A percentile compares a stretch with the other conserved stretches of the same genome.
Conservation (phyloP, 2,888 invertebrate species). For the Eupelmus urozonus region DNA sequence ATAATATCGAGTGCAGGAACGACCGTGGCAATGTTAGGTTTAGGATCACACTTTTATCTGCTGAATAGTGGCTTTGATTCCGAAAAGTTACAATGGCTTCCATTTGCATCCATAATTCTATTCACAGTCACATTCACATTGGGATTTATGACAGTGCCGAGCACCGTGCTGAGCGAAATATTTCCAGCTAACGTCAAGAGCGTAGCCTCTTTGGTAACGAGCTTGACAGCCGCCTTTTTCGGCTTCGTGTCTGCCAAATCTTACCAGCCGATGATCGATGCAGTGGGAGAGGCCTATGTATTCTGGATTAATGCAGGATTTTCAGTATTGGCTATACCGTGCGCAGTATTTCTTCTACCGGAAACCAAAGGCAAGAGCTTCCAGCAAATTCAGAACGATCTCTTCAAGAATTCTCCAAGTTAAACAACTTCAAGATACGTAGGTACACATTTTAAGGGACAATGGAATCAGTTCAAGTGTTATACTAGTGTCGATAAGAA, state of each 20-base stretch:
- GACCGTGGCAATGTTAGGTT: constrained; percentile 58
- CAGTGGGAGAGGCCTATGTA: constrained; percentile 63
- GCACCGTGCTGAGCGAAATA: constrained; percentile 67
- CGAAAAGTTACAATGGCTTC: constrained; percentile 64
- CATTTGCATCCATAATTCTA: constrained; percentile 63
- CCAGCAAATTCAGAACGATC: constrained; percentile 53
- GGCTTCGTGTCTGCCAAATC: constrained; percentile 65
- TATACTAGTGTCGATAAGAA: background rate
- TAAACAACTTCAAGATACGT: background rate
- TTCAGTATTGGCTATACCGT: constrained; percentile 48
- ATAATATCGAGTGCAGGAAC: constrained; percentile 66
- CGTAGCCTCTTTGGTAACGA: constrained; percentile 63
- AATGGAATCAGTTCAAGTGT: background rate
- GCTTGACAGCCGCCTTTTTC: constrained; percentile 63
- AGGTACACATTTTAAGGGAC: background rate
- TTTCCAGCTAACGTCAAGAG: constrained; percentile 68
- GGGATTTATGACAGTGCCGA: constrained; percentile 65
- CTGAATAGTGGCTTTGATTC: constrained; percentile 62
- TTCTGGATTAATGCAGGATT: constrained; percentile 66
- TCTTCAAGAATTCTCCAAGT: constrained; percentile 1
- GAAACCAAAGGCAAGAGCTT: constrained; percentile 70
- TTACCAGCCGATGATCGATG: constrained; percentile 66
- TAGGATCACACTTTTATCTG: constrained; percentile 67
- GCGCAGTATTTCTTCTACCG: constrained; percentile 60
- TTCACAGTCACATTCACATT: constrained; percentile 60